A percentile compares a stretch with the other conserved stretches of the same genome.
phyloP scores from a whole-genome alignment of 2,113 vertebrate genomes.

The Malurus cyaneus region DNA sequence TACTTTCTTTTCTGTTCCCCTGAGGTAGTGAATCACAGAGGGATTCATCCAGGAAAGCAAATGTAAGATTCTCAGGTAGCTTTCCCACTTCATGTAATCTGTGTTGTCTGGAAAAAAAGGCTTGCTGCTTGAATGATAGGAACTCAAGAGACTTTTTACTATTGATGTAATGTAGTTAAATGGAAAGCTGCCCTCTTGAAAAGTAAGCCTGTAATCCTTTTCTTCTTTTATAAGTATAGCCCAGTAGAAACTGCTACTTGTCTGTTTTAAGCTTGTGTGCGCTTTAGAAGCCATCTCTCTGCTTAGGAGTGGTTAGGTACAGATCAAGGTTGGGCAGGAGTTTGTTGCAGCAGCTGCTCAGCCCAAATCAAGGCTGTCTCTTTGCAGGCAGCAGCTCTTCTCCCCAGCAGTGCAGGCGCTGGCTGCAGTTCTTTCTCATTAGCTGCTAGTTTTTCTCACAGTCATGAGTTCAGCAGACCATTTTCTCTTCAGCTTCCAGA shows the following conservation, averaged over 20 bases:
- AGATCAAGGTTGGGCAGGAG: not conserved
- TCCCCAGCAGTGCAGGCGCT: rapidly evolving
- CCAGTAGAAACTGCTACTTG: not conserved
- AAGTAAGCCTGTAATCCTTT: conserved; percentile 21
- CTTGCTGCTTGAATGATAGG: not conserved
- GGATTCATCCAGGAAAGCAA: not conserved
- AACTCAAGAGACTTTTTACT: conserved; percentile 10
- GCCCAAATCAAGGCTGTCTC: not conserved
- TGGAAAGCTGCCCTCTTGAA: not conserved
- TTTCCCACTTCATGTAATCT: not conserved
- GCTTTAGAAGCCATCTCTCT: not conserved
- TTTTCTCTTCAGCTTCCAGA: not conserved
- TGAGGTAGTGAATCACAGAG: not conserved
- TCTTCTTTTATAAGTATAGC: not conserved
- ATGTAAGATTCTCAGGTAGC: not conserved
- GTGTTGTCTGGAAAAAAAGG: not conserved
- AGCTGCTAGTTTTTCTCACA: not conserved
- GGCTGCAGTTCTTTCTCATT: not conserved
- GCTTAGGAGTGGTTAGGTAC: not conserved
- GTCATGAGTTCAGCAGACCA: not conserved
- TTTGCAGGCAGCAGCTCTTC: not conserved
- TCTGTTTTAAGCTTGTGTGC: not conserved
- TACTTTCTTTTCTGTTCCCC: not conserved
- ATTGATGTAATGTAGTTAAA: conserved; percentile 4
- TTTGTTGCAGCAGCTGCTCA: not conserved